Evolutionary conservation across 2,113 vertebrate genomes (phyloP), one percentile per base, ranked within the genome.

Genomic region (Toxotes chatareus): DNA sequence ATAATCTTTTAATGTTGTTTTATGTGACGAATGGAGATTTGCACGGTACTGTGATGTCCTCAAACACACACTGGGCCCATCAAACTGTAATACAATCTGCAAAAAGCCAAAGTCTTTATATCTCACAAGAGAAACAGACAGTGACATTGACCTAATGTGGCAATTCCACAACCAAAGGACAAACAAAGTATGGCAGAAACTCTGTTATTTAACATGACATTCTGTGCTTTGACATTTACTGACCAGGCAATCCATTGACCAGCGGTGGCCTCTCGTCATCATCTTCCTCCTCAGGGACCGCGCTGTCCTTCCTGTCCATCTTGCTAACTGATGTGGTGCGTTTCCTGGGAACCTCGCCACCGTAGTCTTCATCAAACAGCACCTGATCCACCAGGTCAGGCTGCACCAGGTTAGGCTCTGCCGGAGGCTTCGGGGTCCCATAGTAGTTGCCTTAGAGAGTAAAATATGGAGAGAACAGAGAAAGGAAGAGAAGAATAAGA

Each of bases 381-480:
- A 94, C 93, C 83, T 94, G 93, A 84, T 94, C 93, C 89, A 94
- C 91, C 76, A 94, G 89, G 89, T 94, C 93, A 0, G 93, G 93
- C 83, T 94, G 93, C 66, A 94, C 93, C 76, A 94, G 84, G 86
- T 92, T 93, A 70, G 93, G 93, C 73, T 94, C 93, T 0, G 93
- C 93, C 0, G 93, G 93, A 44, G 96, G 97, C 88, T 98, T 98
- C 0, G 97, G 97, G 51, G 97, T 97, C 51, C 97, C 96, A 21
- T 97, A 97, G 93, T 97, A 99, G 89, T 98, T 97, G 91, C 97
- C 97, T 97, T 89, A 10, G 7, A 80, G 80, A 79, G 4, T 1
- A 49, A 75, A 72, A 11, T 31, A 79, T 32, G 32, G 38, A 70
- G 49, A 36, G 19, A 38, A 19, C 16, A 68, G 40, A 66, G 13